Percentiles rank a stretch among this genome's conserved stretches.
Evolutionary conservation across 1,140 invertebrate species (phyloP).

Genomic region (Drosophila serrata): DNA sequence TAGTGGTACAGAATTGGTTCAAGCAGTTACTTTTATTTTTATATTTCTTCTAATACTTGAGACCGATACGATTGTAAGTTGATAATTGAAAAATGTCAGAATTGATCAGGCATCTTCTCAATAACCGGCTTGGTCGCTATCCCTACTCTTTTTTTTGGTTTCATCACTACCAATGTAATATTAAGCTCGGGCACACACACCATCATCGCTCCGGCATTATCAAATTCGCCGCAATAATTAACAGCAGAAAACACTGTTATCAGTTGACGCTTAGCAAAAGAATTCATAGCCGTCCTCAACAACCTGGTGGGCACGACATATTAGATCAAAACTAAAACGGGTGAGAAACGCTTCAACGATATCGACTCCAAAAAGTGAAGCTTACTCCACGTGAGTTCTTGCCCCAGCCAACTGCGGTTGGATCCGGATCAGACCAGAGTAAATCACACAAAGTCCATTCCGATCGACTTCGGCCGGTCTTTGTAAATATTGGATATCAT

Average conservation of each 20-base stretch:
- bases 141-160: slow-evolving; percentile 85
- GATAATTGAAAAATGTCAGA: background rate
- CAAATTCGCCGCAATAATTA: slow-evolving; percentile 94
- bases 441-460: slow-evolving; percentile 97
- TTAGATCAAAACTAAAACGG: slow-evolving; percentile 97
- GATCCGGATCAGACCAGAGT: slow-evolving; percentile 98
- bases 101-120: slow-evolving; percentile 22
- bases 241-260: slow-evolving; percentile 96
- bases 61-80: background rate
- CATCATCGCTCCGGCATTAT: slow-evolving; percentile 99
- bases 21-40: background rate
- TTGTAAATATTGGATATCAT: slow-evolving; percentile 94
- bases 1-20: background rate
- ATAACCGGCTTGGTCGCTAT: background rate
- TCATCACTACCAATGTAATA: slow-evolving; percentile 92
- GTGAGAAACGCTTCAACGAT: slow-evolving; percentile 96
- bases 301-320: slow-evolving; percentile 98
- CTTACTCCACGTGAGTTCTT: slow-evolving; percentile 98
- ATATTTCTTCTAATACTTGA: background rate
- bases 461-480: slow-evolving; percentile 95
- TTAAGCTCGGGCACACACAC: slow-evolving; percentile 98
- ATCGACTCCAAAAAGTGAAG: slow-evolving; percentile 96
- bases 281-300: slow-evolving; percentile 99
- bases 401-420: slow-evolving; percentile 93
- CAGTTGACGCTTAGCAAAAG: slow-evolving; percentile 97